Base-by-base conservation (phyloP, 2,888 invertebrate genomes). In the Gortyna flavago region DNA sequence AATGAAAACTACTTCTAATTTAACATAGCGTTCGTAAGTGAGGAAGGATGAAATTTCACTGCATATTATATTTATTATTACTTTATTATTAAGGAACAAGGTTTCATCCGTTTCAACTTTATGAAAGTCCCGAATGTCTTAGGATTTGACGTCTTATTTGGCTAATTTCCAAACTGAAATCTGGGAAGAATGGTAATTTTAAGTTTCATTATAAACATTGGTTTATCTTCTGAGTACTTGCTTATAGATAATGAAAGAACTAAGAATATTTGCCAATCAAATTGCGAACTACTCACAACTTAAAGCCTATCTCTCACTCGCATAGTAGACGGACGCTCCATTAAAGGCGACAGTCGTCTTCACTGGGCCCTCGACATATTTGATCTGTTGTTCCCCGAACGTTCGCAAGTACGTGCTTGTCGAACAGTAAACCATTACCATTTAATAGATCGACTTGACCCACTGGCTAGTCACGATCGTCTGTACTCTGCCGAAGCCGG, bases 381-480 rank as follows among this genome's bases (percentile, higher is more conserved):
- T 88, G 84, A 85, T 89, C 81, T 85, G 88, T 87, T 86, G 88
- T 87, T 85, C 82, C 72, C 74, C 76, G 79, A 85, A 84, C 75
- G 79, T 70, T 62, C 48, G 77, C 62, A 75, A 86, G 88, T 90
- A 89, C 88, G 89, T 92, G 89, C 90, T 89, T 91, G 87, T 89
- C 85, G 88, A 89, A 86, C 88, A 85, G 90, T 89, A 90, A 91
- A 89, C 89, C 88, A 93, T 92, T 93, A 92, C 90, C 89, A 91
- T 93, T 93, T 93, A 94, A 94, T 93, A 93, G 92, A 91, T 89
- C 90, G 90, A 90, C 91, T 93, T 94, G 95, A 95, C 95, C 95
- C 89, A 95, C 92, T 94, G 91, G 81, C 91, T 88, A 93, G 94
- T 95, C 95, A 95, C 95, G 95, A 94, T 81, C 86, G 70, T 80